Evolutionary conservation across 23 tunicate species (phyloP).

Genomic region (Ascidia mentula): DNA sequence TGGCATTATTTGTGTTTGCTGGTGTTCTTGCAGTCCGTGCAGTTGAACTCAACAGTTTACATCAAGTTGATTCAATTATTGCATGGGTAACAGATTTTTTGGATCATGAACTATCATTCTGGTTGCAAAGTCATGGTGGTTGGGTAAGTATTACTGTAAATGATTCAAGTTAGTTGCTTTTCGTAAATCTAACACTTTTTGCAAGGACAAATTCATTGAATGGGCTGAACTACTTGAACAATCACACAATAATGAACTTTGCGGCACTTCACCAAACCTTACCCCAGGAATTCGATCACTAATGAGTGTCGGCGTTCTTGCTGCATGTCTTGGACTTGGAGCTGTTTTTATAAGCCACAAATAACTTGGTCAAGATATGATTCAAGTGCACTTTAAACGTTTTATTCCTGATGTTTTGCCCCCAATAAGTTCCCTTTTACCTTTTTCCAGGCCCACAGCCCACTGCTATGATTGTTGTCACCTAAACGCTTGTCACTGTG

Average conservation of each 20-base stretch:
- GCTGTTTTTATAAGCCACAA: background rate
- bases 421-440: too few relatives aligned
- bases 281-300: background rate
- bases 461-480: too few relatives aligned
- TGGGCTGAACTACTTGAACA: background rate
- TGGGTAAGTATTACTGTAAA: constrained; percentile 22
- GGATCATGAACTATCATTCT: constrained; percentile 12
- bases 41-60: constrained; percentile 16
- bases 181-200: background rate
- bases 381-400: too few relatives aligned
- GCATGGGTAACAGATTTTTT: constrained; percentile 33
- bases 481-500: too few relatives aligned
- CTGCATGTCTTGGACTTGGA: background rate
- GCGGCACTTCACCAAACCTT: background rate
- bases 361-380: too few relatives aligned
- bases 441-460: too few relatives aligned
- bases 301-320: background rate
- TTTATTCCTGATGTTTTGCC: too few relatives aligned
- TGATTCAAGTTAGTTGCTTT: background rate
- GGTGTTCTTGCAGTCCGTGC: constrained; percentile 38
- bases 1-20: constrained; percentile 31
- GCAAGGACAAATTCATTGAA: background rate
- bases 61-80: constrained; percentile 40
- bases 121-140: constrained; percentile 38
- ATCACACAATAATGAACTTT: background rate